These are phyloP conservation scores for Prunella strophiata DNA, from an alignment of 2,797 vertebrate genomes.

Conservation along the genomic window DNA sequence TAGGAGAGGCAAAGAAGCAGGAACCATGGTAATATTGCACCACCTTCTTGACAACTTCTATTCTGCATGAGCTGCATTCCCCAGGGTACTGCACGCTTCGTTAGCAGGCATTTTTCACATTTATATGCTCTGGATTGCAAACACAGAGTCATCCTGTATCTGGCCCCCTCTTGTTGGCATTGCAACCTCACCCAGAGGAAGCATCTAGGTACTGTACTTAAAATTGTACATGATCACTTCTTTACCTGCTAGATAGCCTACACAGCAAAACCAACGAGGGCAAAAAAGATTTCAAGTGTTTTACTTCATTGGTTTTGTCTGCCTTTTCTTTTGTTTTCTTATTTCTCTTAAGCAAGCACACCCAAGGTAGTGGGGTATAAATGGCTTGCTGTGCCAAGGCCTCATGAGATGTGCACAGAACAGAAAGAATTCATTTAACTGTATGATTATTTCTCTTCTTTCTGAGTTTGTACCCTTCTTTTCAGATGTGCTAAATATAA, in stretches of 20 bases:
- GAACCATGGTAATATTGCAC: not conserved
- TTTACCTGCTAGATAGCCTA: not conserved
- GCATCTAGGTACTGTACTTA: not conserved
- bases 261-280: not conserved
- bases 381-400: not conserved
- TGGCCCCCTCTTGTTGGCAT: not conserved
- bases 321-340: not conserved
- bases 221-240: not conserved
- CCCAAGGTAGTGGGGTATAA: not conserved
- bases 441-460: not conserved
- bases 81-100: not conserved
- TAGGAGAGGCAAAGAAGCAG: constrained; percentile 43
- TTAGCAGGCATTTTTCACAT: not conserved
- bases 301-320: not conserved
- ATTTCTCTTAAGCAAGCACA: not conserved
- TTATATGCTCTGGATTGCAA: not conserved
- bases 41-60: constrained; percentile 19
- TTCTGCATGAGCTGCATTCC: not conserved
- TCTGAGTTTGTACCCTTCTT: not conserved
- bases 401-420: not conserved
- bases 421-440: not conserved
- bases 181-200: not conserved
- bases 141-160: not conserved
- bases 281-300: not conserved
- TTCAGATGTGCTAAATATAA: not conserved